Evolutionary conservation across 2,888 invertebrate genomes (phyloP), one percentile per base, ranked within the genome.

Genomic region (Ceriagrion tenellum): DNA sequence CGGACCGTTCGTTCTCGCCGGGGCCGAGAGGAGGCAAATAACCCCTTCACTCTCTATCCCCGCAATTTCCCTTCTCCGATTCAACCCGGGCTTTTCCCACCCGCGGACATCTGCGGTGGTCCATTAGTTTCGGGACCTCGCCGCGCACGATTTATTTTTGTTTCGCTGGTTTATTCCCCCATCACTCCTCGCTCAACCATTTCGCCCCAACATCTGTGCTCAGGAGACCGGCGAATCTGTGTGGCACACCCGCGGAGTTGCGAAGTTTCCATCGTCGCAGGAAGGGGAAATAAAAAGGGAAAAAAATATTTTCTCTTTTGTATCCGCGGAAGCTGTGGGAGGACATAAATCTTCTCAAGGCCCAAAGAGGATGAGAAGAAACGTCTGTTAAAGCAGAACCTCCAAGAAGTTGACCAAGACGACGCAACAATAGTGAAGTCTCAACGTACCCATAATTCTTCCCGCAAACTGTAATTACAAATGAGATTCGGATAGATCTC

Each of bases 101-200:
- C 81, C 35, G 81, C 81, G 81, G 81, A 81, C 81, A 81, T 81
- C 81, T 81, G 81, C 81, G 35, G 81, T 35, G 81, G 81, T 81
- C 81, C 18, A 81, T 81, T 81, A 81, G 81, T 81, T 81, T 81
- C 81, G 35, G 81, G 30, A 81, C 81, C 35, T 35, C 81, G 35
- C 81, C 30, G 81, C 16, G 81, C 81, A 81, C 81, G 81, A 81
- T 81, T 81, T 81, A 81, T 81, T 81, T 81, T 81, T 35, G 35
- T 81, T 81, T 81, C 13, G 59, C 16, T 59, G 59, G 18, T 59
- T 59, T 20, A 59, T 59, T 59, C 13, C 20, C 20, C 20, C 18
- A 6, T 20, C 69, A 26, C 69, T 26, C 59, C 59, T 69, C 69
- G 23, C 69, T 26, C 26, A 69, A 69, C 16, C 35, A 35, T 81